These are phyloP conservation scores for Diabrotica undecimpunctata DNA, from an alignment of 1,140 invertebrate genomes.

Conservation along the genomic window DNA sequence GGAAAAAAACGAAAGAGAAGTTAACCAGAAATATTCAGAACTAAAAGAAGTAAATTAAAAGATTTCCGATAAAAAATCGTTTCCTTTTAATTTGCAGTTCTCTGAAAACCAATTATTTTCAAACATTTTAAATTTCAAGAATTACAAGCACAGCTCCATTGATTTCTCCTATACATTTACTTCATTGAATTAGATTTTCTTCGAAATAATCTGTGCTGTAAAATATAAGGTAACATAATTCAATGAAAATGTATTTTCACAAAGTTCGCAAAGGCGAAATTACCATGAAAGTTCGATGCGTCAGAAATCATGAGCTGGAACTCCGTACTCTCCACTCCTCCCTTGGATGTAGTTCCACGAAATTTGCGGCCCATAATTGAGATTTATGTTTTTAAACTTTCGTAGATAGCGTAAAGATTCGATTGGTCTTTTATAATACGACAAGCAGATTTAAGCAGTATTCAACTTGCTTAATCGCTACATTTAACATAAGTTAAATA, in stretches of 20 bases:
- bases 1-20: too few relatives aligned
- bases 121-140: too few relatives aligned
- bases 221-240: neutral
- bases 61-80: too few relatives aligned
- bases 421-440: neutral
- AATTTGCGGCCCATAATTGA: neutral
- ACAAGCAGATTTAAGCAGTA: neutral
- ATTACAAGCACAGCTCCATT: too few relatives aligned
- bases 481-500: too few relatives aligned
- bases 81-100: too few relatives aligned
- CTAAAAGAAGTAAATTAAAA: too few relatives aligned
- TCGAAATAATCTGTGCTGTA: neutral
- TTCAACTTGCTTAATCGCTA: too few relatives aligned
- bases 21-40: too few relatives aligned
- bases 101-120: too few relatives aligned
- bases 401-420: neutral
- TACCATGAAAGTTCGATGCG: neutral
- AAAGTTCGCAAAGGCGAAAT: neutral
- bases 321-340: neutral
- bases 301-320: neutral
- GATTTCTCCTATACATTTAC: too few relatives aligned
- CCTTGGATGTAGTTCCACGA: neutral
- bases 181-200: conserved; percentile 1
- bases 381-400: neutral
- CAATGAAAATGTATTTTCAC: conserved; percentile 1